Evolutionary conservation across 1,140 invertebrate genomes (phyloP), one percentile per base, ranked within the genome.

Genomic region (Drosophila persimilis): DNA sequence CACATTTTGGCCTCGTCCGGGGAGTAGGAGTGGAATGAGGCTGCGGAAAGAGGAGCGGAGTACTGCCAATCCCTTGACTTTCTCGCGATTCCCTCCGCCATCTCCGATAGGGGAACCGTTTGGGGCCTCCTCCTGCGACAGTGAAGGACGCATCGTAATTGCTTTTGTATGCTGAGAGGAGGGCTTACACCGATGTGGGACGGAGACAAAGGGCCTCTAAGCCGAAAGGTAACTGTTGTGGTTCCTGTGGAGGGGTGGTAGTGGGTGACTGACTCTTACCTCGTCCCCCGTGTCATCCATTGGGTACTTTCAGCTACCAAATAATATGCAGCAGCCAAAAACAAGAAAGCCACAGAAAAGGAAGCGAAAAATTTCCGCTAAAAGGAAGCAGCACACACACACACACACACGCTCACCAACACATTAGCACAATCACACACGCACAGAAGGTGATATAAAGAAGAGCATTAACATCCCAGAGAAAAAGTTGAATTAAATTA

Each of bases 401-500:
- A 15, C 15, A 15, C 15, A 17, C 22, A 48, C 20, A 41, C n/a
- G 4, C 15, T 22, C 43, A 31, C 53, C 52, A 50, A 65, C 71
- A 73, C 50, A 74, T 66, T 63, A 47, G 31, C 29, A 24, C 51
- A 48, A 41, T 35, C 50, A 39, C 57, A 41, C 56, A 67, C 15
- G 47, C 70, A 44, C 53, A 44, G 24, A 26, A 9, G 20, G 45
- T 13, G 35, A 26, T 0, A 35, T n/a, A 45, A 31, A 52, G 8
- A 45, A 47, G 20, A 13, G 22, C 29, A 8, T 31, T 31, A 46
- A 56, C 17, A 29, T 31, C n/a, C 9, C 17, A 9, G 17, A 17
- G 56, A 61, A 77, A 77, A 77, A 77, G 46, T 60, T 51, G 55
- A 66, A 73, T 78, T 72, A 78, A 77, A 78, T 73, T 78, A 77